These are phyloP conservation scores for Prionace glauca DNA, from an alignment of 2,797 vertebrate genomes.

Conservation along the genomic window DNA sequence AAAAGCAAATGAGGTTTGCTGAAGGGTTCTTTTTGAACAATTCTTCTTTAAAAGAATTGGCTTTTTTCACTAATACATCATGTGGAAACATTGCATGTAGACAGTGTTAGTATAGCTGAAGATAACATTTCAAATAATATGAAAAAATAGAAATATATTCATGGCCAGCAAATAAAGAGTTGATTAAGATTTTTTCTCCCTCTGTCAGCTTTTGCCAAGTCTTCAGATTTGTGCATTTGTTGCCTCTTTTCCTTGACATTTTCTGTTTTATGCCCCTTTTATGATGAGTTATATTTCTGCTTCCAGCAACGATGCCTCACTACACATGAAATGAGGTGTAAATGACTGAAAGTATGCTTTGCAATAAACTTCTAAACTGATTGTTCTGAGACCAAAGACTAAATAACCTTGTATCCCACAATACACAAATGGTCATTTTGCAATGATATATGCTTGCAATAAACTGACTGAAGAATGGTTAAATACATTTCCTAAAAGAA, in stretches of 20 bases:
- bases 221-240: not conserved
- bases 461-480: not conserved
- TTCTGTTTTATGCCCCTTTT: slow-evolving; percentile 11
- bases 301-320: not conserved
- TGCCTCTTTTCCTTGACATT: not conserved
- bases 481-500: not conserved
- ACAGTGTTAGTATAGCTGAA: not conserved
- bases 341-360: not conserved
- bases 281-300: not conserved
- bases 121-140: not conserved
- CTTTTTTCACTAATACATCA: not conserved
- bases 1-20: not conserved
- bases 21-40: not conserved
- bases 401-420: not conserved
- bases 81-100: not conserved
- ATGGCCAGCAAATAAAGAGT: not conserved
- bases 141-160: not conserved
- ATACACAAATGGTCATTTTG: not conserved
- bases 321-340: slow-evolving; percentile 10
- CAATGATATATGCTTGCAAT: not conserved
- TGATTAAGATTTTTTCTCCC: not conserved
- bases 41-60: not conserved
- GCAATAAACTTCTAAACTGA: not conserved
- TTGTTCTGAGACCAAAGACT: not conserved
- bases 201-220: not conserved